Evolutionary conservation across 2,113 vertebrate genomes (phyloP).

Genomic region (human (Homo sapiens)): DNA sequence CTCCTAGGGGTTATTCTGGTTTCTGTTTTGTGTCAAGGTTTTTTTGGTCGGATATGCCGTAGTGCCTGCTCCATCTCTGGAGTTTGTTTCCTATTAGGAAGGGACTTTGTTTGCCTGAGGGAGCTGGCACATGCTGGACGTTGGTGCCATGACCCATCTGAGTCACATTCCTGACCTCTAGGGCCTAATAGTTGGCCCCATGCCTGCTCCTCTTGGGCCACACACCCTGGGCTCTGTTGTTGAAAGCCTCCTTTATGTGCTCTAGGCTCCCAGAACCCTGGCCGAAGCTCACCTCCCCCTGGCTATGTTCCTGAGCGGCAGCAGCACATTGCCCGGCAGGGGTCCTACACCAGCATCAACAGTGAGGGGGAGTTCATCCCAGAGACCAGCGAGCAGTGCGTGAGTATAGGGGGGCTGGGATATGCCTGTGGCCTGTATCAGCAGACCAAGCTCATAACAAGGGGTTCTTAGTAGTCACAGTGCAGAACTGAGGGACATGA

Average conservation of each 20-base stretch:
- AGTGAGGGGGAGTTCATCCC: constrained; percentile 99
- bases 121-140: not conserved
- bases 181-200: not conserved
- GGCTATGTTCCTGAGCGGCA: constrained; percentile 96
- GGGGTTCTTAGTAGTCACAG: not conserved
- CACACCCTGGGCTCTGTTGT: not conserved
- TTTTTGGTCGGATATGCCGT: not conserved
- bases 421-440: not conserved
- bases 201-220: not conserved
- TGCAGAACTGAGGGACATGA: not conserved
- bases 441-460: not conserved
- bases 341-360: constrained; percentile 98
- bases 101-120: not conserved
- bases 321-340: constrained; percentile 95
- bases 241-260: constrained; percentile 42
- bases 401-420: constrained; percentile 82
- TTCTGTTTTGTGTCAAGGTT: not conserved
- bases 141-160: not conserved
- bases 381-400: constrained; percentile 94
- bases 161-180: not conserved
- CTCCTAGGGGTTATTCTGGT: not conserved
- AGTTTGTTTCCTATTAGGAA: not conserved
- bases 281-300: constrained; percentile 95
- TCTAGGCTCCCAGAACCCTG: constrained; percentile 94
- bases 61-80: not conserved